Conservation (phyloP, 2,888 invertebrate genomes). For the Machimus atricapillus region DNA sequence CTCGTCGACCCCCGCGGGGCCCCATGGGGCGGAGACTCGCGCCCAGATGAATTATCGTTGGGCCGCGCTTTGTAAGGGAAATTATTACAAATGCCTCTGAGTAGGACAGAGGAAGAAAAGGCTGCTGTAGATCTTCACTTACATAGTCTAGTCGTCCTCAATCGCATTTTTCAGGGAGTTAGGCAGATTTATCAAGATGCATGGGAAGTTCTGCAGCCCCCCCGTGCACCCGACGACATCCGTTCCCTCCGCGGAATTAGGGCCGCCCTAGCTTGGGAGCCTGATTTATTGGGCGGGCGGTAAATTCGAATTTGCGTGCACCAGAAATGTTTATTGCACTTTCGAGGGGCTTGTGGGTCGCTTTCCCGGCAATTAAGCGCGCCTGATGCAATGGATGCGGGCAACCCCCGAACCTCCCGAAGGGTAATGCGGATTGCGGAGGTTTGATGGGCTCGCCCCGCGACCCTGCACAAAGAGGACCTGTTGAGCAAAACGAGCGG, state of each 20-base stretch:
- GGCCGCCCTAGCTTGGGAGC: neutral
- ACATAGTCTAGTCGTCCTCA: neutral
- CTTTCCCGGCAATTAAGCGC: neutral
- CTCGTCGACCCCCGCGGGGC: neutral
- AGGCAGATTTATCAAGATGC: neutral
- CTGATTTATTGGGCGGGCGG: neutral
- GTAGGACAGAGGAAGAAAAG: neutral
- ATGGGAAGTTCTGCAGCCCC: neutral
- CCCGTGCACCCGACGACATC: neutral
- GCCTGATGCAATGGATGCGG: neutral
- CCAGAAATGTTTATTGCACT: neutral
- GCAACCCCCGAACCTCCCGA: neutral
- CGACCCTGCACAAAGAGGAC: neutral
- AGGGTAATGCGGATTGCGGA: neutral
- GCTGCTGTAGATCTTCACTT: neutral
- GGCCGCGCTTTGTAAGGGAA: neutral
- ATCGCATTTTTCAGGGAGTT: neutral
- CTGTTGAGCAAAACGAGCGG: neutral
- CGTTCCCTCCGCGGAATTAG: neutral
- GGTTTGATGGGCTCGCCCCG: neutral
- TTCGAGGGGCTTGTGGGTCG: neutral
- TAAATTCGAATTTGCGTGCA: neutral
- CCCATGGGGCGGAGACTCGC: neutral
- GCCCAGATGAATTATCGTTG: neutral
- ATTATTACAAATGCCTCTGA: neutral